phyloP scores from a whole-genome alignment of 2,797 vertebrate genomes.

The Remorina albescens region DNA sequence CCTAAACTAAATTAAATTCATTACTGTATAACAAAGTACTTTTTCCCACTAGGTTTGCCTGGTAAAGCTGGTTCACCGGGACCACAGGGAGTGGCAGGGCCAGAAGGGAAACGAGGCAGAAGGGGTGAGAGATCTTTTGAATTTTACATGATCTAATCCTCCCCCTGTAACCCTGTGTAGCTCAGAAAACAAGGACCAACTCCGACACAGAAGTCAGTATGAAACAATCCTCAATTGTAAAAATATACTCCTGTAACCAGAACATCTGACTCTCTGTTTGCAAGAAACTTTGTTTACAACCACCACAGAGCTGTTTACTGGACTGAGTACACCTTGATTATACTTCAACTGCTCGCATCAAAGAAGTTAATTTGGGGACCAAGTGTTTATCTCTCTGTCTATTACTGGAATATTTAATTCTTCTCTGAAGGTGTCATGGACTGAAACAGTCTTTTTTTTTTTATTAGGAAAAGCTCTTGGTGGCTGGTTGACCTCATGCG shows the following conservation, averaged over 20 bases:
- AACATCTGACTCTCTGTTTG: constrained; percentile 34
- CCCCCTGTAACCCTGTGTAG: background rate
- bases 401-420: background rate
- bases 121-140: constrained; percentile 78
- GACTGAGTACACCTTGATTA: background rate
- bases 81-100: constrained; percentile 83
- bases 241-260: constrained; percentile 30
- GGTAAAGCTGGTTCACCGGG: constrained; percentile 82
- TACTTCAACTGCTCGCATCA: background rate
- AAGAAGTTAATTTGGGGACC: constrained; percentile 2
- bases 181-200: background rate
- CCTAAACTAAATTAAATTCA: background rate
- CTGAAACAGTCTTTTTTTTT: background rate
- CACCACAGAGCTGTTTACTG: constrained; percentile 19
- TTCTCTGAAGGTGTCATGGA: background rate
- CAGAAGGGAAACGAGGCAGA: constrained; percentile 88
- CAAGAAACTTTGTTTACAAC: constrained; percentile 19
- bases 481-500: no score
- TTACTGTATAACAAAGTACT: background rate
- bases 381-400: background rate
- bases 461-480: background rate
- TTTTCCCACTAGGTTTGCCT: constrained; percentile 71
- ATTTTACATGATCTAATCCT: background rate
- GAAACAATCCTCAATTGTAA: constrained; percentile 52
- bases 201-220: constrained; percentile 30